Conservation (phyloP, 2,113 vertebrate genomes). For the Notiomystis cincta region DNA sequence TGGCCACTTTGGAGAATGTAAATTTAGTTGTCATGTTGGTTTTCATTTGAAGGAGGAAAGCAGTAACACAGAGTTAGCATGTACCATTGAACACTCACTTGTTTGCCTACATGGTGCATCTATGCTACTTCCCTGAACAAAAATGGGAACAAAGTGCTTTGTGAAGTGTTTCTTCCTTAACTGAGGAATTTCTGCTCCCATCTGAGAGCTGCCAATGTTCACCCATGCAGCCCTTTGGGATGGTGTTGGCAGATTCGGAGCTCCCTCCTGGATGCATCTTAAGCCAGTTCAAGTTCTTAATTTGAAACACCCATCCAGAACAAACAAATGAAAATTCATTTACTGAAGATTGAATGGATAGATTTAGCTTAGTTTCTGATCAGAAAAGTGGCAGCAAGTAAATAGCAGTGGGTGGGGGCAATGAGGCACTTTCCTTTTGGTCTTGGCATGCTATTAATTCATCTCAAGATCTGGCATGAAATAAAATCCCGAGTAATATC, state of each 20-base stretch:
- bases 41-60: background rate
- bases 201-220: background rate
- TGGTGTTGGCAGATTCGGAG: background rate
- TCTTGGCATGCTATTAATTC: background rate
- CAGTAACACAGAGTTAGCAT: background rate
- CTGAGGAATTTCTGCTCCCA: background rate
- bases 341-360: background rate
- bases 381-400: background rate
- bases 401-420: background rate
- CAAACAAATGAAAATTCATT: accelerated
- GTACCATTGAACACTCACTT: background rate
- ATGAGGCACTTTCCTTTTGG: background rate
- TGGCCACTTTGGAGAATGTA: background rate
- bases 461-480: background rate
- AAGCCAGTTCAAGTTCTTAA: background rate
- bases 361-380: background rate
- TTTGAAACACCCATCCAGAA: background rate
- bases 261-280: background rate
- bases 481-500: background rate
- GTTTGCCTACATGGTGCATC: background rate
- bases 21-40: background rate
- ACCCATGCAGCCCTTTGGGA: background rate
- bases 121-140: background rate
- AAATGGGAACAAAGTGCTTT: background rate
- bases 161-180: background rate